Base-by-base conservation (phyloP, 2,797 vertebrate genomes). In the Enteromius anoplus region DNA sequence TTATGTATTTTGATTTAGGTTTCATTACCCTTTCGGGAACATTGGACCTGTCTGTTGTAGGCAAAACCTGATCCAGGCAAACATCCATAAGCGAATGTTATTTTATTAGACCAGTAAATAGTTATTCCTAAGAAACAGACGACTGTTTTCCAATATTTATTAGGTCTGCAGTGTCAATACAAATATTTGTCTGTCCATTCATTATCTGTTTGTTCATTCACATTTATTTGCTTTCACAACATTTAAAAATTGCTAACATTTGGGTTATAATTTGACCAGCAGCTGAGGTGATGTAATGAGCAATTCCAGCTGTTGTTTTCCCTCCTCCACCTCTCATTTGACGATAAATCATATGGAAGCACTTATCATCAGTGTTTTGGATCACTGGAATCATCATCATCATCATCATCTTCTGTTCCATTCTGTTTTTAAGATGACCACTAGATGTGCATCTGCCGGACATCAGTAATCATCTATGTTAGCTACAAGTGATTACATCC, bases 211-310 rank as follows among this genome's bases (percentile, higher is more conserved):
- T 32, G 8, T 37, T 37, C 15, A 12, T 55, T 78, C 34, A 75
- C 34, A 55, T 69, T 68, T 78, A 51, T 78, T 66, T 53, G 77
- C 77, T 37, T 7, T 78, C 64, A 66, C 76, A 78, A 51, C 29
- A 53, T 37, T 69, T 55, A 23, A 75, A 70, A 69, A 78, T 34
- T 42, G 47, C 26, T 58, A 60, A 53, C 29, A 53, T 81, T 83
- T 55, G 12, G 58, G 1, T 75, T 53, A n/a, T 65, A 79, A 65
- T 37, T 76, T 42, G 60, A 70, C 32, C 51, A 53, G 40, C 40
- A 79, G 76, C 68, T 76, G 26, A 80, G 47, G 47, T 26, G 37
- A 53, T 49, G 53, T 72, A 72, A 19, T 15, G 19, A 75, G 75
- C 49, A 75, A 78, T 47, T 84, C 40, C 37, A 11, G 68, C 51